Conservation (phyloP, 2,888 invertebrate species). For the Frankliniella fusca region DNA sequence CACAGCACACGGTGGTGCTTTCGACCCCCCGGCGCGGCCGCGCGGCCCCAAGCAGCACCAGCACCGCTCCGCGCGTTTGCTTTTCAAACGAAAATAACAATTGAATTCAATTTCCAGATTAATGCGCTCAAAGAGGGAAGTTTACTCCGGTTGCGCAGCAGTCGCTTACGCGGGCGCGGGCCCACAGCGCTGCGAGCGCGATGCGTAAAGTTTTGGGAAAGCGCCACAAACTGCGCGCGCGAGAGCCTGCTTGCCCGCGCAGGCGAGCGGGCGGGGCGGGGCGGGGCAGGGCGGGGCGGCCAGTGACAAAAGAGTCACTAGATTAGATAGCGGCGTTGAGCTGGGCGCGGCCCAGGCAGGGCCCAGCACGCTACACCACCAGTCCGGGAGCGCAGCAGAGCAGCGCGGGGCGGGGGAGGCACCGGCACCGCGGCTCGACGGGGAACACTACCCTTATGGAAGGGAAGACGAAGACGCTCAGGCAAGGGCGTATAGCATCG, state of each 20-base stretch:
- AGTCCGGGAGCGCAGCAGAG: too few relatives aligned
- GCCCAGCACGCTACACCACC: not conserved
- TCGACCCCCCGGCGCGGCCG: too few relatives aligned
- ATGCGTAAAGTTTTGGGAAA: slow-evolving; percentile 15
- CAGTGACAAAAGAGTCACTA: slow-evolving; percentile 13
- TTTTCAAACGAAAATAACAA: too few relatives aligned
- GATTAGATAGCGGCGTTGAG: slow-evolving; percentile 18
- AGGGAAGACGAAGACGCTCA: too few relatives aligned
- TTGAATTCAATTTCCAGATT: too few relatives aligned
- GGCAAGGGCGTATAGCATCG: not conserved
- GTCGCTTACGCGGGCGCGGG: not conserved
- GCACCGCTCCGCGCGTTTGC: too few relatives aligned
- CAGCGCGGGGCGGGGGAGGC: too few relatives aligned
- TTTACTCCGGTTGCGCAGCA: not conserved
- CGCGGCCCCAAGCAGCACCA: too few relatives aligned
- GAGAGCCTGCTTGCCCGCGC: not conserved
- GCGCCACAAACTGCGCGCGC: not conserved
- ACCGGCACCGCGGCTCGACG: too few relatives aligned
- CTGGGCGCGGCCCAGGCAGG: not conserved
- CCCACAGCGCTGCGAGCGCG: not conserved
- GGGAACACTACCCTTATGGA: too few relatives aligned
- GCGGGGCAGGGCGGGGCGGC: not conserved
- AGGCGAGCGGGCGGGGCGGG: not conserved
- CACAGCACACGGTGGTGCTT: too few relatives aligned
- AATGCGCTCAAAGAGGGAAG: not conserved